Percentiles rank a stretch among this genome's conserved stretches.
Conservation (phyloP, 23 tunicate genomes). For the Halocynthia aurantium region DNA sequence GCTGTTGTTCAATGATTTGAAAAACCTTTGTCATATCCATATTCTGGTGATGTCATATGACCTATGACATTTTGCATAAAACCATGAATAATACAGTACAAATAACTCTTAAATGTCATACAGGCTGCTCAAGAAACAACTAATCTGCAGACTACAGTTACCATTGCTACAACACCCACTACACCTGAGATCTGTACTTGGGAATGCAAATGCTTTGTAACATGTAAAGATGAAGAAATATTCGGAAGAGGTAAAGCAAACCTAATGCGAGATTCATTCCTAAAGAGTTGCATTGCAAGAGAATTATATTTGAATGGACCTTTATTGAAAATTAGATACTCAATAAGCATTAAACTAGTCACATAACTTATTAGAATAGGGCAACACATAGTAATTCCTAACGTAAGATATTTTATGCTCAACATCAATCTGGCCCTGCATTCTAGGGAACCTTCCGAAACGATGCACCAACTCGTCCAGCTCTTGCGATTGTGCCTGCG, state of each 20-base stretch:
- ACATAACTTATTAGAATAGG: no score
- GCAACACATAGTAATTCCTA: no score
- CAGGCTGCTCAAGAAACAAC: background rate
- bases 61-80: background rate
- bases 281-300: background rate
- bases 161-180: slow-evolving; percentile 10
- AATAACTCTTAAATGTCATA: background rate
- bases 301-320: no score
- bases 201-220: slow-evolving; percentile 85
- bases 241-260: slow-evolving; percentile 45
- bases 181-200: slow-evolving; percentile 43
- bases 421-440: no score
- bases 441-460: slow-evolving; percentile 50
- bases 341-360: no score
- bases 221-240: slow-evolving; percentile 52
- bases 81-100: background rate
- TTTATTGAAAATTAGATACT: no score
- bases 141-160: background rate
- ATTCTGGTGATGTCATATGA: background rate
- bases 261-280: background rate
- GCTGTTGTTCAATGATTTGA: background rate
- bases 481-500: slow-evolving; percentile 76
- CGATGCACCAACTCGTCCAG: slow-evolving; percentile 39
- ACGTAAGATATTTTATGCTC: no score
- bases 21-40: background rate